Evolutionary conservation across 2,113 vertebrate species (phyloP).

Genomic region (Phrynosoma blainvillii): DNA sequence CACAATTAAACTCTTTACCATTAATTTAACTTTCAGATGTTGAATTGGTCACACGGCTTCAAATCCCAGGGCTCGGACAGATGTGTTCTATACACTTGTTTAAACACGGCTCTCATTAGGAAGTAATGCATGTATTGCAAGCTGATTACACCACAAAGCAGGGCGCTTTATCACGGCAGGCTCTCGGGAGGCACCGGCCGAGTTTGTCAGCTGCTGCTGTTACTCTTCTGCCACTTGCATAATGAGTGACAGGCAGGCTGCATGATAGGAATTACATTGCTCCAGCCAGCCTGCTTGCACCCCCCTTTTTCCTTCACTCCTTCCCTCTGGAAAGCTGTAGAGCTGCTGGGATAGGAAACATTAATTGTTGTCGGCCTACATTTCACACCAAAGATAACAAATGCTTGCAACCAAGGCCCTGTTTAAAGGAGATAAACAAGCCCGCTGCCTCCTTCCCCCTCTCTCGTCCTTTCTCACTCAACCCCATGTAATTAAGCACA

Average conservation of each 20-base stretch:
- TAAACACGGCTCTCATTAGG: slow-evolving; percentile 73
- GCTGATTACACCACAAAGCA: slow-evolving; percentile 77
- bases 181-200: slow-evolving; percentile 64
- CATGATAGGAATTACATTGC: slow-evolving; percentile 72
- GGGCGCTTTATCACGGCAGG: slow-evolving; percentile 73
- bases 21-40: slow-evolving; percentile 78
- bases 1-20: slow-evolving; percentile 81
- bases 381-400: slow-evolving; percentile 87
- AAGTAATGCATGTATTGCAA: slow-evolving; percentile 73
- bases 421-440: slow-evolving; percentile 79
- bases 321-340: slow-evolving; percentile 61
- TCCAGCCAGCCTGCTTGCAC: background rate
- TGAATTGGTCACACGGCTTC: slow-evolving; percentile 72
- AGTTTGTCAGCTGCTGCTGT: slow-evolving; percentile 68
- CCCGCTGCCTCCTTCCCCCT: slow-evolving; percentile 12
- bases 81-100: slow-evolving; percentile 78
- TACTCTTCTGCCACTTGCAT: slow-evolving; percentile 39
- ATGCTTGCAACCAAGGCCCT: slow-evolving; percentile 75
- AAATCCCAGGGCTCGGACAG: slow-evolving; percentile 71
- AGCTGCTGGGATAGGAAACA: slow-evolving; percentile 74
- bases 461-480: background rate
- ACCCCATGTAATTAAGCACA: slow-evolving; percentile 69
- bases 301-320: background rate
- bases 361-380: slow-evolving; percentile 82
- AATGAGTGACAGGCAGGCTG: slow-evolving; percentile 79